Percentiles rank a stretch among this genome's conserved stretches.
phyloP scores from a whole-genome alignment of 2,888 invertebrate species.

The Campopleginae sp. region DNA sequence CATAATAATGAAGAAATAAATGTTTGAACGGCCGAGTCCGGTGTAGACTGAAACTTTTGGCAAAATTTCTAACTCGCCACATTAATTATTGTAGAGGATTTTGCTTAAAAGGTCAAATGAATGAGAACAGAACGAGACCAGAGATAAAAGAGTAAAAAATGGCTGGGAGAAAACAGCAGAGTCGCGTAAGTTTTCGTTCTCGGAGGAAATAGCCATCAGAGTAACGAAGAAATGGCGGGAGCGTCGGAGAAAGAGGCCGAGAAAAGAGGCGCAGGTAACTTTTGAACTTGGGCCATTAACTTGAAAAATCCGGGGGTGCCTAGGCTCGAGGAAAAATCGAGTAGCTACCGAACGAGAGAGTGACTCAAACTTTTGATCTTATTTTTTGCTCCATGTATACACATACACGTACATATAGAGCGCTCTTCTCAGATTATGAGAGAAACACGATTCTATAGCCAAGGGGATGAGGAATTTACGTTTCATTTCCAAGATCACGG shows the following conservation, averaged over 20 bases:
- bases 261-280: conserved; percentile 56
- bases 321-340: conserved; percentile 25
- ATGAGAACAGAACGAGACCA: neutral
- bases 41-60: neutral
- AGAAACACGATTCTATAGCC: conserved; percentile 37
- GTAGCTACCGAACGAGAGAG: conserved; percentile 33
- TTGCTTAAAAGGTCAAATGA: neutral
- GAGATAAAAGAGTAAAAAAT: conserved; percentile 27
- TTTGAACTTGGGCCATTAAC: conserved; percentile 65
- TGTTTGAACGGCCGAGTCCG: neutral
- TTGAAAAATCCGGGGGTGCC: conserved; percentile 34
- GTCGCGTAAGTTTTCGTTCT: conserved; percentile 40
- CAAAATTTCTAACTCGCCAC: neutral
- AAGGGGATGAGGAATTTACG: conserved; percentile 62
- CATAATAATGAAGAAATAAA: neutral
- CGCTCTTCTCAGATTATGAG: conserved; percentile 43
- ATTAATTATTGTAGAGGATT: conserved; percentile 4
- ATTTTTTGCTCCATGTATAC: neutral
- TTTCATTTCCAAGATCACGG: conserved; percentile 64
- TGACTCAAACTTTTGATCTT: conserved; percentile 21
- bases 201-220: conserved; percentile 50
- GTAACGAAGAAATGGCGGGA: conserved; percentile 37
- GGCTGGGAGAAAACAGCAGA: conserved; percentile 11
- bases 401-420: neutral
- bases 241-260: neutral